Evolutionary conservation across 2,888 invertebrate species (phyloP).

Genomic region (Odontothrips loti): DNA sequence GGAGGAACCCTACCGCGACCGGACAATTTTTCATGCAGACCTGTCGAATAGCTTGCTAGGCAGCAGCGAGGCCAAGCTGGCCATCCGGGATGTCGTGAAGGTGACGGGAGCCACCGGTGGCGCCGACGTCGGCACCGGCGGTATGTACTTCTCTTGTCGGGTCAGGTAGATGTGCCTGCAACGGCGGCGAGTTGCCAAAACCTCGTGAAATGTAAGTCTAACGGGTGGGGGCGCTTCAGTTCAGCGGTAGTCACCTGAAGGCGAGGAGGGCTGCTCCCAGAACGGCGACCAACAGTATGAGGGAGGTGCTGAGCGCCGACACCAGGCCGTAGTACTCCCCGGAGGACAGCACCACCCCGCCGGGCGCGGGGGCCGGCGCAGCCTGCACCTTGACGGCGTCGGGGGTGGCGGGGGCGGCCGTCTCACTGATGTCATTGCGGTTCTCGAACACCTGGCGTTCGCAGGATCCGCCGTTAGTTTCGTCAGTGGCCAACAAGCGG

Average conservation of each 20-base stretch:
- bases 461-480: background rate
- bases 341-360: constrained; percentile 56
- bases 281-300: constrained; percentile 69
- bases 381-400: background rate
- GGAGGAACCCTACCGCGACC: background rate
- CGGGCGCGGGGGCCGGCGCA: background rate
- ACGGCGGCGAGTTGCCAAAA: background rate
- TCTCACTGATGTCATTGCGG: background rate
- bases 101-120: constrained; percentile 4
- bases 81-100: constrained; percentile 17
- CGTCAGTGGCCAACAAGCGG: too few species aligned
- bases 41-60: constrained; percentile 19
- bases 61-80: constrained; percentile 18
- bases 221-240: too few species aligned
- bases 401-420: background rate
- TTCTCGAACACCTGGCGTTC: background rate
- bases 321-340: constrained; percentile 83
- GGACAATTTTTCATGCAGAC: background rate
- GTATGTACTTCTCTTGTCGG: background rate
- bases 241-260: constrained; percentile 67
- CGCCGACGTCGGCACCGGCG: background rate
- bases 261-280: constrained; percentile 69
- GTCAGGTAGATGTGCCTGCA: constrained; percentile 10
- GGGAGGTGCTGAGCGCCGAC: constrained; percentile 68
- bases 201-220: too few species aligned